Evolutionary conservation across 2,113 vertebrate genomes (phyloP), one percentile per base, ranked within the genome.

Genomic region (Brachyhypopomus occidentalis): DNA sequence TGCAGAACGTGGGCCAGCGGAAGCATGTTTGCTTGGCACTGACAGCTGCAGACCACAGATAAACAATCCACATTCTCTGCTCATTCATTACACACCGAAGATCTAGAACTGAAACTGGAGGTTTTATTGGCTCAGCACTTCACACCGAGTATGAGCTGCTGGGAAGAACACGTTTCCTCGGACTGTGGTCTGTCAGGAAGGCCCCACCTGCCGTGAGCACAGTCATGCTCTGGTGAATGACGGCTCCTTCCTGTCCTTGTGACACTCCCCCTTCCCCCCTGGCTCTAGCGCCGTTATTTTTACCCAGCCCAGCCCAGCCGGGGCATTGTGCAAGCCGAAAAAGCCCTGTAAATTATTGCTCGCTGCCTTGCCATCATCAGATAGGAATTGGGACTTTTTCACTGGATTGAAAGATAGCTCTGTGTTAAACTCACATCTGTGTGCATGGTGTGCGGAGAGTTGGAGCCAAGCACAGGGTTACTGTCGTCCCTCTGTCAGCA

Each of bases 271-370:
- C 67, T 64, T 80, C 73, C 36, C 36, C 58, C 55, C 25, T 58
- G 22, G 67, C 59, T 25, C 56, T 19, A 59, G 16, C 2, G 56
- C 45, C 56, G 34, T 77, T 79, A 80, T 85, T 83, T 81, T 80
- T 75, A 69, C 30, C 67, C 27, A 6, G 2, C 64, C 60, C 73
- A 77, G 36, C 62, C 23, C 20, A 5, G 22, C 45, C 22, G 3
- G 79, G 36, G 23, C n/a, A 63, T 45, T 77, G 67, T 63, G 3
- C 0, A 88, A 84, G 84, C 83, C 80, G 79, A 70, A 83, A 84
- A 79, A 87, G 84, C 90, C 91, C 84, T 86, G 72, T 77, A 81
- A 75, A 86, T 84, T 48, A 84, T 72, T 81, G 22, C 63, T 60
- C 12, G 3, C 62, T 67, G 34, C 22, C 23, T 1, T 81, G 48